Evolutionary conservation across 1,140 invertebrate species (phyloP), one percentile per base, ranked within the genome.

Genomic region (Drosophila sp.): DNA sequence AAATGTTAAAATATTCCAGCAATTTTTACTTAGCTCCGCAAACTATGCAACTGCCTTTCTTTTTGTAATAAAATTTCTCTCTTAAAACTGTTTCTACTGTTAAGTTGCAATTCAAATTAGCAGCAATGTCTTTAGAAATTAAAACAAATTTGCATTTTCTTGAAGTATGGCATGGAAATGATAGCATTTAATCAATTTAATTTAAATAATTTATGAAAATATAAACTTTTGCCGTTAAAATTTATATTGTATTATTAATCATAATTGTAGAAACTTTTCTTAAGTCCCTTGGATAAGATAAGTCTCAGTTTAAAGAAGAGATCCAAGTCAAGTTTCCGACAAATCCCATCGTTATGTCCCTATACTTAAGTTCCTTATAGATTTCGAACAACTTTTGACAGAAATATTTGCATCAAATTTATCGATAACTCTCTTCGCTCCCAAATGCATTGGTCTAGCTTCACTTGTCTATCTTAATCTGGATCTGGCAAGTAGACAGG

Each of bases 391-490:
- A 36, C 13, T 18, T 53, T 53, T 7, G 27, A 51, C 21, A n/a
- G 14, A 13, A 7, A 18, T 46, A 2, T n/a, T 46, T 11, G 18
- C 14, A 0, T 46, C 21, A 25, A 27, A 40, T 5, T 36, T 41
- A 51, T 62, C 46, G 46, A 62, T 50, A 51, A 51, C 8, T n/a
- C 21, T 8, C 14, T 13, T 38, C 3, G 36, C 36, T 38, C 3
- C 36, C 1, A 38, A 38, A 38, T 38, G 36, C 36, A 38, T 13
- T 38, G 36, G 3, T 6, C 9, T n/a, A 40, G 45, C 45, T 13
- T 11, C 8, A 38, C 7, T 41, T 62, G 38, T 62, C 58, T 40
- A 38, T 62, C 32, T 7, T n/a, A 61, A 25, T 25, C 25, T 48
- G n/a, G n/a, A n/a, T n/a, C n/a, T n/a, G 13, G 40, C 0, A 7